Evolutionary conservation across 2,888 invertebrate genomes (phyloP).

Genomic region (Drosophila anomalata): DNA sequence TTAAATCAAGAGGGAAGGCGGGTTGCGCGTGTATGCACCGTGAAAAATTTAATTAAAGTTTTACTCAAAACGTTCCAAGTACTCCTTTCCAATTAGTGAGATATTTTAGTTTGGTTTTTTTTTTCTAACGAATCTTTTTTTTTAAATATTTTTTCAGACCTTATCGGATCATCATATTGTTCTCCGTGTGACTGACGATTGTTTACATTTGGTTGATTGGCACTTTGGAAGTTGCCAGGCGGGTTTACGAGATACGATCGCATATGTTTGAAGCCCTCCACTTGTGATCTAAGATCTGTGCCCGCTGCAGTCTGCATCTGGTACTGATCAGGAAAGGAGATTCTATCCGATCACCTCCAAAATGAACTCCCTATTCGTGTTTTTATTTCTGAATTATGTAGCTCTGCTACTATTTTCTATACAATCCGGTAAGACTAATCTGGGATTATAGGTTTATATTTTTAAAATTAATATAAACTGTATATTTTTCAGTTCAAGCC

Average conservation of each 20-base stretch:
- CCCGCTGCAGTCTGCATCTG: constrained; percentile 27
- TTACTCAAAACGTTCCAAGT: neutral
- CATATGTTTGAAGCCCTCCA: constrained; percentile 3
- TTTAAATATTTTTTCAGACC: neutral
- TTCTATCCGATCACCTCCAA: neutral
- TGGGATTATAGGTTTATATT: no score
- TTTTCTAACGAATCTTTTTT: neutral
- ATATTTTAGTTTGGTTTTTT: neutral
- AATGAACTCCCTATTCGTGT: constrained; percentile 2
- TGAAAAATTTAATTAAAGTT: neutral
- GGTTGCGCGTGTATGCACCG: neutral
- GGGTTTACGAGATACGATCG: constrained; percentile 30
- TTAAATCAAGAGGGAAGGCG: neutral
- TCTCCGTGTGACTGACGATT: neutral
- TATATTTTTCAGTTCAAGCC: constrained; percentile 35
- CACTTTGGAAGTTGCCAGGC: constrained; percentile 37
- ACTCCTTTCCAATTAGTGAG: neutral
- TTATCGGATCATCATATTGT: neutral
- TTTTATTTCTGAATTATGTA: constrained; percentile 1
- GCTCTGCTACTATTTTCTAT: constrained; percentile 2
- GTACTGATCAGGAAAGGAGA: constrained; percentile 34
- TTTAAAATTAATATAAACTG: neutral
- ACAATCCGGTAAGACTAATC: constrained; percentile 15
- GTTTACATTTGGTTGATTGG: constrained; percentile 10
- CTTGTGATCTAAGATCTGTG: constrained; percentile 2